Conservation (phyloP, 2,113 vertebrate species). For the Thomomys bottae region DNA sequence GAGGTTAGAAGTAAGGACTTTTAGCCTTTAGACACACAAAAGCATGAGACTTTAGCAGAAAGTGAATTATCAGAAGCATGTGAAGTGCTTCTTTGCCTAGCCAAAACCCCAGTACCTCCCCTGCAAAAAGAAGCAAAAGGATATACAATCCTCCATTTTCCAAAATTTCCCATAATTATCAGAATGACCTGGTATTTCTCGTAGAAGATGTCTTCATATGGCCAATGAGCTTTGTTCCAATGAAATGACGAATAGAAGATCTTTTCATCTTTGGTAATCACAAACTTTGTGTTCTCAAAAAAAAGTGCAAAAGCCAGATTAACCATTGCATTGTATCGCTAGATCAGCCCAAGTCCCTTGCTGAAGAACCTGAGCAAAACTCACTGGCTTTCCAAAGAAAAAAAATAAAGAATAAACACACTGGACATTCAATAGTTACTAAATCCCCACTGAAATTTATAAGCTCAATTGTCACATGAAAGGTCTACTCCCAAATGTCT, state of each 20-base stretch:
- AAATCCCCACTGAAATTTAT: slow-evolving; percentile 37
- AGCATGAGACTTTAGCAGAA: no score
- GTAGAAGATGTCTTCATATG: slow-evolving; percentile 89
- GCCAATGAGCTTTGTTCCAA: slow-evolving; percentile 89
- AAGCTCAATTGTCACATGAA: slow-evolving; percentile 42
- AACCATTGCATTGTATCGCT: slow-evolving; percentile 85
- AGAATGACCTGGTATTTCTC: slow-evolving; percentile 86
- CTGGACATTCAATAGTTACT: slow-evolving; percentile 8
- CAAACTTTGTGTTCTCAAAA: slow-evolving; percentile 88
- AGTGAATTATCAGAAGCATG: no score
- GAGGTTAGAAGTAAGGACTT: no score
- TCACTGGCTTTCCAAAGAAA: slow-evolving; percentile 85
- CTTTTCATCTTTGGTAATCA: slow-evolving; percentile 88
- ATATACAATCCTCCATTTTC: slow-evolving; percentile 87
- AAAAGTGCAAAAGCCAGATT: slow-evolving; percentile 90
- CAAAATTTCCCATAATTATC: slow-evolving; percentile 88
- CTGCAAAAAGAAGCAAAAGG: slow-evolving; percentile 65
- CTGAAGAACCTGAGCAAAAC: slow-evolving; percentile 89
- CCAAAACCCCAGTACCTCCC: neutral
- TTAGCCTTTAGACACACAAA: no score
- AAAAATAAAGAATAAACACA: slow-evolving; percentile 87
- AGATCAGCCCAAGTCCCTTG: slow-evolving; percentile 83
- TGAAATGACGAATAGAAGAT: slow-evolving; percentile 72
- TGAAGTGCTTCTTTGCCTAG: neutral
- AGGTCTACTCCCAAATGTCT: slow-evolving; percentile 51